A percentile compares a stretch with the other conserved stretches of the same genome.
phyloP scores from a whole-genome alignment of 2,113 vertebrate species.

The Cyanocitta stelleri region DNA sequence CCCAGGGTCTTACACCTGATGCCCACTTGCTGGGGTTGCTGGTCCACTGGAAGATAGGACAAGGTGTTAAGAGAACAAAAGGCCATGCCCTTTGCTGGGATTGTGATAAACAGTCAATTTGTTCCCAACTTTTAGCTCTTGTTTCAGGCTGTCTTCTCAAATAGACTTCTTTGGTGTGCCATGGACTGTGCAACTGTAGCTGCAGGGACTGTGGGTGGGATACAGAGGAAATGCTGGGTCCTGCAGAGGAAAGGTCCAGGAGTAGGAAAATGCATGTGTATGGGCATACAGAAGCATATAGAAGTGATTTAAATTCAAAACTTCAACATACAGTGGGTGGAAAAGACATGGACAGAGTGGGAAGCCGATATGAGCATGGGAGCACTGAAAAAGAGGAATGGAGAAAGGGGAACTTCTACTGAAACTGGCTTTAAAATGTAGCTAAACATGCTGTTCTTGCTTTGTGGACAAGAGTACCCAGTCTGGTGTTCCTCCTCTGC shows the following conservation, averaged over 20 bases:
- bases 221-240: background rate
- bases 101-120: background rate
- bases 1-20: background rate
- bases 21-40: background rate
- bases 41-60: background rate
- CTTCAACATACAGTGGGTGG: background rate
- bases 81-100: background rate
- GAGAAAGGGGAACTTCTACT: background rate
- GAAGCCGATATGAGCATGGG: background rate
- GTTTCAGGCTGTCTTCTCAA: background rate
- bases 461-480: background rate
- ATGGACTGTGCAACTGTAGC: rapidly evolving
- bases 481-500: background rate
- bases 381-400: background rate
- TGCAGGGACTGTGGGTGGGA: background rate
- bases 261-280: background rate
- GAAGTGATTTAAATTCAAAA: background rate
- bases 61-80: background rate
- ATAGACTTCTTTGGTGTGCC: background rate
- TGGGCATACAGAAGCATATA: background rate
- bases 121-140: background rate
- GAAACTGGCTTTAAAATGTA: background rate
- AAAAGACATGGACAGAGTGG: background rate
- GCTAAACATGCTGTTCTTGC: background rate
- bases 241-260: background rate